Evolutionary conservation across 2,797 vertebrate species (phyloP).

Genomic region (Tragelaphus eurycerus): DNA sequence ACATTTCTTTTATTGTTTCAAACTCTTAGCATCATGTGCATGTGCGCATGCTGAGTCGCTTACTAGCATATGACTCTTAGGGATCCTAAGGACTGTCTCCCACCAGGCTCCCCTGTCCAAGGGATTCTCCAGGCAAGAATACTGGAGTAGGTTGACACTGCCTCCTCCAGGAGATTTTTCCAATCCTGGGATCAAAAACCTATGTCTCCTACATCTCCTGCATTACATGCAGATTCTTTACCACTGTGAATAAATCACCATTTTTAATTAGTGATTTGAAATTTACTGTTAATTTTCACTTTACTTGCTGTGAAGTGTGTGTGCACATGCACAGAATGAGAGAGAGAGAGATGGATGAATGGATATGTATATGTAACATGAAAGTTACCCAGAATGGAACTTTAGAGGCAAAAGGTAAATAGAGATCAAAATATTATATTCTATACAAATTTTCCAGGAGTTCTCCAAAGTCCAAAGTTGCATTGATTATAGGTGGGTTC

Average conservation of each 20-base stretch:
- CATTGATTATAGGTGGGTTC: not conserved
- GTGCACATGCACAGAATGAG: not conserved
- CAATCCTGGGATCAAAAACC: not conserved
- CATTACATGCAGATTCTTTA: not conserved
- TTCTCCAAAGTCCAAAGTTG: not conserved
- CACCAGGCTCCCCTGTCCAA: not conserved
- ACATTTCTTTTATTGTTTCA: not conserved
- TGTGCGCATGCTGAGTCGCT: not conserved
- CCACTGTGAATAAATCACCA: not conserved
- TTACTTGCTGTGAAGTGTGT: not conserved
- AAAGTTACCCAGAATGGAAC: not conserved
- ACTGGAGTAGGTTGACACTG: not conserved
- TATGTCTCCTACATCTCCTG: not conserved
- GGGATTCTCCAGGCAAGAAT: not conserved
- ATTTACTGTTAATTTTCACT: constrained; percentile 9
- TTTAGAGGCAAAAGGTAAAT: not conserved
- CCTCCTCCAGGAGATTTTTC: not conserved
- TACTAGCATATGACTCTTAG: not conserved
- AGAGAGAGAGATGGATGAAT: not conserved
- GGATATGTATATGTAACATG: not conserved
- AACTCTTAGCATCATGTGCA: not conserved
- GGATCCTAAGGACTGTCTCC: not conserved
- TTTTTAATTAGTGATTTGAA: constrained; percentile 31
- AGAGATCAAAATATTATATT: not conserved
- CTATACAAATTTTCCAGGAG: not conserved